A percentile compares a stretch with the other conserved stretches of the same genome.
phyloP scores from a whole-genome alignment of 2,113 vertebrate species.

The Cyanoliseus patagonus region DNA sequence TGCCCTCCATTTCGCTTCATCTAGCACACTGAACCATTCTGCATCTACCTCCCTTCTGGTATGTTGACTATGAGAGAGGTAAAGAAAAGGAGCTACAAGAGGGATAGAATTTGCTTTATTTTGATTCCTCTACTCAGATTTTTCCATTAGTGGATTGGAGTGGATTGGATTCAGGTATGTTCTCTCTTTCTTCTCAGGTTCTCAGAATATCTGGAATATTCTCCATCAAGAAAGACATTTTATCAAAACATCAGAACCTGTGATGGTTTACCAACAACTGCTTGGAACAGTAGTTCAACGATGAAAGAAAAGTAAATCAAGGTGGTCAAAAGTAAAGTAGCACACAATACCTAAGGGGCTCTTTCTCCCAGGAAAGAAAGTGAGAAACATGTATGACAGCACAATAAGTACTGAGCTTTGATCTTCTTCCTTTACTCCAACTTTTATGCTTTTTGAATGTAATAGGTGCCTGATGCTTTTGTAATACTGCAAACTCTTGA shows the following conservation, averaged over 20 bases:
- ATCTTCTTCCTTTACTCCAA: background rate
- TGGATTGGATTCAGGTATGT: accelerated
- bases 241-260: background rate
- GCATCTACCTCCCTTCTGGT: background rate
- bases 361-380: background rate
- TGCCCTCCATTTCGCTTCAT: background rate
- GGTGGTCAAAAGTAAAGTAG: background rate
- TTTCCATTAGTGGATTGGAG: background rate
- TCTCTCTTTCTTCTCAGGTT: background rate
- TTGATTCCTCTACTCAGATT: background rate
- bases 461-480: background rate
- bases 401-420: background rate
- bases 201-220: background rate
- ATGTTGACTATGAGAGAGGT: background rate
- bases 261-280: background rate
- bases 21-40: background rate
- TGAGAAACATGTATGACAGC: background rate
- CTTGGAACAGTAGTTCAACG: background rate
- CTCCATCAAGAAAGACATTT: background rate
- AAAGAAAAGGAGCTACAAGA: background rate
- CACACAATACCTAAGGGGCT: background rate
- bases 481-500: background rate
- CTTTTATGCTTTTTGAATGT: background rate
- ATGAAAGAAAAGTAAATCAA: background rate
- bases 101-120: background rate